Conservation (phyloP, 2,113 vertebrate genomes). For the Elgaria multicarinata region DNA sequence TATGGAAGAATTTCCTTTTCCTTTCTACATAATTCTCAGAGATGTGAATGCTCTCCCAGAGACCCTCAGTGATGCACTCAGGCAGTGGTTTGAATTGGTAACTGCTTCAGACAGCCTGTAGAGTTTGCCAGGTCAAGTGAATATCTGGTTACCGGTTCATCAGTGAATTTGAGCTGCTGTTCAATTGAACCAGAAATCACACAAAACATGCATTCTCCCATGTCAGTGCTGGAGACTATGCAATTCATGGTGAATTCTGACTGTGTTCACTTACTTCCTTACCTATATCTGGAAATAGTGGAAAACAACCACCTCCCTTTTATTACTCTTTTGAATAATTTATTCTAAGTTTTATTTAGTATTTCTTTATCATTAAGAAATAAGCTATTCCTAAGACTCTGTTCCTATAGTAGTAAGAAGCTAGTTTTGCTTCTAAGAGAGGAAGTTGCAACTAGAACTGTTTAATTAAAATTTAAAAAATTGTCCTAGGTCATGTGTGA, state of each 20-base stretch:
- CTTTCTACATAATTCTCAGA: constrained; percentile 94
- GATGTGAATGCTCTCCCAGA: constrained; percentile 93
- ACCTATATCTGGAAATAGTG: constrained; percentile 22
- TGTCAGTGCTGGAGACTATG: constrained; percentile 55
- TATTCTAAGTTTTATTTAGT: constrained; percentile 55
- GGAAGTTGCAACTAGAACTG: constrained; percentile 28
- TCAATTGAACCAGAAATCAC: background rate
- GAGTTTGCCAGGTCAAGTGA: constrained; percentile 10
- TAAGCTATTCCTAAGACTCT: constrained; percentile 26
- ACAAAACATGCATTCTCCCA: constrained; percentile 26
- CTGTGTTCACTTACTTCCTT: constrained; percentile 24
- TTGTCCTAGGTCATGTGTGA: background rate
- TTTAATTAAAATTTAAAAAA: constrained; percentile 30
- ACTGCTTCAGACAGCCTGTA: constrained; percentile 82
- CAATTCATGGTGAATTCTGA: constrained; percentile 38
- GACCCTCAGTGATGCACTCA: constrained; percentile 93
- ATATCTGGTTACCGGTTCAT: background rate
- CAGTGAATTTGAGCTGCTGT: fast-evolving
- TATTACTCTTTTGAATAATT: constrained; percentile 61
- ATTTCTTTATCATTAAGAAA: constrained; percentile 37
- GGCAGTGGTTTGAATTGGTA: constrained; percentile 98
- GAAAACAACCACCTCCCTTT: constrained; percentile 13
- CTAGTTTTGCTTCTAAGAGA: constrained; percentile 45
- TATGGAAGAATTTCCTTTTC: constrained; percentile 99
- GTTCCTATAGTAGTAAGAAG: constrained; percentile 48